These are phyloP conservation scores for Ochotona princeps DNA, from an alignment of 2,113 vertebrate genomes.

Conservation along the genomic window DNA sequence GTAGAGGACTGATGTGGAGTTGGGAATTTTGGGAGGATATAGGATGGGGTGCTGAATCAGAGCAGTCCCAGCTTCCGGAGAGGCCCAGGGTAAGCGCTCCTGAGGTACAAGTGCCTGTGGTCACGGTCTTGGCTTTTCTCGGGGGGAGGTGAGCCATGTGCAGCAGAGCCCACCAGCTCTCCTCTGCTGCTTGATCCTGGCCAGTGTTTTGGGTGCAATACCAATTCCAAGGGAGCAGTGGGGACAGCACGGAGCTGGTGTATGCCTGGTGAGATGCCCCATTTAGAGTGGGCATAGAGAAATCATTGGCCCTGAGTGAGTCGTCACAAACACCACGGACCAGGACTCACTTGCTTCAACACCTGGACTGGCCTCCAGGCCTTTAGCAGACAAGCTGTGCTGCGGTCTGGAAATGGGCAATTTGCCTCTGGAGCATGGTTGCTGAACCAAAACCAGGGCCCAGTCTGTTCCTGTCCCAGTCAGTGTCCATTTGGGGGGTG, in stretches of 20 bases:
- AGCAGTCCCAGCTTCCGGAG: not conserved
- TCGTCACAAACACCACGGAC: too few species aligned
- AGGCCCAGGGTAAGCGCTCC: not conserved
- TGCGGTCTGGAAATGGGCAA: not conserved
- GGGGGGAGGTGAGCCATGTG: not conserved
- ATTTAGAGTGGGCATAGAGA: not conserved
- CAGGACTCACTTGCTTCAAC: too few species aligned
- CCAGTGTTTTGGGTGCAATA: not conserved
- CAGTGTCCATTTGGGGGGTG: too few species aligned
- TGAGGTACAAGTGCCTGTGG: too few species aligned
- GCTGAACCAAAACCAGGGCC: too few species aligned
- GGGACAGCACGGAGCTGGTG: not conserved
- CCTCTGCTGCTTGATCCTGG: not conserved
- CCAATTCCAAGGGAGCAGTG: not conserved
- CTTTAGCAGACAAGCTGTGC: not conserved
- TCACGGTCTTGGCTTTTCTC: too few species aligned
- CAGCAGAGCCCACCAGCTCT: not conserved
- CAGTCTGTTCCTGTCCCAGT: too few species aligned
- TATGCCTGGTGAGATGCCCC: not conserved
- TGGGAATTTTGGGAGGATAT: not conserved
- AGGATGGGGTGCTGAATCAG: not conserved
- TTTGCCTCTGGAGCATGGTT: rapidly evolving
- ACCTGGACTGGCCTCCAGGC: too few species aligned
- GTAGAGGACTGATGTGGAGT: not conserved
- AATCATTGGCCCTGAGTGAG: not conserved